Evolutionary conservation across 2,113 vertebrate genomes (phyloP).

Genomic region (Brachionichthys hirsutus): DNA sequence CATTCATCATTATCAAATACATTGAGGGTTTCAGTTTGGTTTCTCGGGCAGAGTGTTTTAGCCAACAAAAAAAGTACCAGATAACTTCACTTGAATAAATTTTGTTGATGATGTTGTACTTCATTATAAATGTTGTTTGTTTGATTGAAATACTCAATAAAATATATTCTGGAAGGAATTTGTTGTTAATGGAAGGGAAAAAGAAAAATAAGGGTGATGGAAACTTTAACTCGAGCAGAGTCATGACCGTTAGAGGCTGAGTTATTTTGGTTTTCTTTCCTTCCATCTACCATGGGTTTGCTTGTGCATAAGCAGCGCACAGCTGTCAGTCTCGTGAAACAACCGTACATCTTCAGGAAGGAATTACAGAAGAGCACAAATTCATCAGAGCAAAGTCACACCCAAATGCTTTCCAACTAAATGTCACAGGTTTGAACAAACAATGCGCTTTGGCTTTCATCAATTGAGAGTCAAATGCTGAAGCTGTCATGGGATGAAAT

Average conservation of each 20-base stretch:
- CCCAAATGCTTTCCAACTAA: constrained; percentile 68
- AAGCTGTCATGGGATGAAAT: constrained; percentile 62
- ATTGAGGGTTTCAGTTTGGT: constrained; percentile 34
- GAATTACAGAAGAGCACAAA: constrained; percentile 59
- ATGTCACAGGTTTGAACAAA: constrained; percentile 73
- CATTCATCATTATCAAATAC: constrained; percentile 38
- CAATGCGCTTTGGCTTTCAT: constrained; percentile 61
- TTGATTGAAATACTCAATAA: constrained; percentile 26
- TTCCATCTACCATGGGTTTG: constrained; percentile 23
- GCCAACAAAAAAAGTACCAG: background rate
- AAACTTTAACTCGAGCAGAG: constrained; percentile 16
- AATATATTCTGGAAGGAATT: constrained; percentile 18
- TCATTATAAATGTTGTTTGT: constrained; percentile 21
- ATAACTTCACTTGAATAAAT: constrained; percentile 22
- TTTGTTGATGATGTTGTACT: constrained; percentile 13
- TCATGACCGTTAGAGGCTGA: constrained; percentile 10
- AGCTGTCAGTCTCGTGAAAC: constrained; percentile 65
- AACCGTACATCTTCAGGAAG: constrained; percentile 58
- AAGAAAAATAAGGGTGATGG: constrained; percentile 18
- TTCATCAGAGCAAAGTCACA: constrained; percentile 67
- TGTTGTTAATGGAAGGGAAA: constrained; percentile 7
- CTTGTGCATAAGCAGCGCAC: constrained; percentile 20
- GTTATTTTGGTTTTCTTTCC: constrained; percentile 31
- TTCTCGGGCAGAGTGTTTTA: constrained; percentile 19
- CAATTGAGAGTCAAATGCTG: constrained; percentile 69